Evolutionary conservation across 2,797 vertebrate genomes (phyloP).

Genomic region (Acipenser ruthenus): DNA sequence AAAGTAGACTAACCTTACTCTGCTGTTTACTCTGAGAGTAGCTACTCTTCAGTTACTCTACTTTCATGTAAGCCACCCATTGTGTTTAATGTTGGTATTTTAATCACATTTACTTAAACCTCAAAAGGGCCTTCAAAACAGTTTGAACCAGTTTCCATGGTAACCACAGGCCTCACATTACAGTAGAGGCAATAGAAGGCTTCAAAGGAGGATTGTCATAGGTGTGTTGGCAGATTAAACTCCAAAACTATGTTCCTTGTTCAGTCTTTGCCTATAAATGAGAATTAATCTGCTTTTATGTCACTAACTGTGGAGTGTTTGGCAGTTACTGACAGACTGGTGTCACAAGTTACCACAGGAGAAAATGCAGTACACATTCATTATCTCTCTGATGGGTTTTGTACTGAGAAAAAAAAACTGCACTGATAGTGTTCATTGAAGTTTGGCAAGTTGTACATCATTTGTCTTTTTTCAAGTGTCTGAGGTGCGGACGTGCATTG

Average conservation of each 20-base stretch:
- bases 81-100: too few relatives aligned
- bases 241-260: neutral
- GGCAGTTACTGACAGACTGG: conserved; percentile 29
- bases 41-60: too few relatives aligned
- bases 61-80: too few relatives aligned
- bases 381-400: conserved; percentile 24
- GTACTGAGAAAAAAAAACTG: conserved; percentile 25
- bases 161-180: conserved; percentile 2
- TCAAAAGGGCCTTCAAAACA: too few relatives aligned
- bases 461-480: conserved; percentile 18
- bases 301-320: conserved; percentile 27
- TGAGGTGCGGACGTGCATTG: too few relatives aligned
- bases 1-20: too few relatives aligned
- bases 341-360: conserved; percentile 27
- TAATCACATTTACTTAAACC: too few relatives aligned
- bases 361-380: conserved; percentile 39
- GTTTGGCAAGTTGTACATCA: conserved; percentile 32
- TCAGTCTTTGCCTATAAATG: conserved; percentile 18
- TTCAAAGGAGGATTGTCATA: conserved; percentile 3
- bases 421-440: conserved; percentile 33
- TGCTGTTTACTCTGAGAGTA: too few relatives aligned
- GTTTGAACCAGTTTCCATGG: neutral
- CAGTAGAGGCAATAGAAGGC: conserved; percentile 6
- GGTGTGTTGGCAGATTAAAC: neutral
- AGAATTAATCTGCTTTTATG: conserved; percentile 23